Evolutionary conservation across 1,140 invertebrate species (phyloP), one percentile per base, ranked within the genome.

Genomic region (Dreissena polymorpha): DNA sequence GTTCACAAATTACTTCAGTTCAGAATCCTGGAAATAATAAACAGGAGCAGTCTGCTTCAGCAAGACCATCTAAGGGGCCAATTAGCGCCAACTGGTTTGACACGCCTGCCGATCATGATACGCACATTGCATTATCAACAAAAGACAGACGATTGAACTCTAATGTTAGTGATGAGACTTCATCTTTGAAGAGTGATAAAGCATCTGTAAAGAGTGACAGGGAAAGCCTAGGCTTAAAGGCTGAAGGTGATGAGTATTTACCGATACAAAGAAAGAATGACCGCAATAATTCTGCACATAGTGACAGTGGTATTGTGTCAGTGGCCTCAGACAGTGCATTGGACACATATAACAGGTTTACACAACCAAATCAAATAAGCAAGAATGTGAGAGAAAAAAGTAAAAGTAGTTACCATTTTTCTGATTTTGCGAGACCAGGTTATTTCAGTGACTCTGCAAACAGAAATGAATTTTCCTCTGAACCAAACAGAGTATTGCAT

Each of bases 101-200:
- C n/a, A 86, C 87, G 10, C 87, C 87, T 39, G 87, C 84, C 39
- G 75, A 88, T 49, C 77, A 79, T 82, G 85, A 85, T n/a, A 65
- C 77, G 21, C 87, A 88, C 69, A 77, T 88, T 21, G 70, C 72
- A 27, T 53, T 63, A 29, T 88, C 82, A 2, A 18, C 55, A 18
- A 16, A 29, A 12, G 68, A 83, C 57, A 73, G 25, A 64, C 39
- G 16, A 16, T 29, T 57, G 3, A 23, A 21, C 5, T 49, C 74
- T 65, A 14, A 74, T 29, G 72, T 27, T 27, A 75, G 68, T 79
- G 64, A 63, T 68, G 25, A 69, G 10, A 71, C 29, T 69, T 27
- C 23, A 1, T 1, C n/a, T 0, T 0, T 25, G 14, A 29, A 71
- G 10, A 67, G 55, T 75, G 18, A 53, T 14, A 49, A 50, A 53